These are phyloP conservation scores for Eretmocerus hayati DNA, from an alignment of 2,888 invertebrate genomes.

Conservation along the genomic window DNA sequence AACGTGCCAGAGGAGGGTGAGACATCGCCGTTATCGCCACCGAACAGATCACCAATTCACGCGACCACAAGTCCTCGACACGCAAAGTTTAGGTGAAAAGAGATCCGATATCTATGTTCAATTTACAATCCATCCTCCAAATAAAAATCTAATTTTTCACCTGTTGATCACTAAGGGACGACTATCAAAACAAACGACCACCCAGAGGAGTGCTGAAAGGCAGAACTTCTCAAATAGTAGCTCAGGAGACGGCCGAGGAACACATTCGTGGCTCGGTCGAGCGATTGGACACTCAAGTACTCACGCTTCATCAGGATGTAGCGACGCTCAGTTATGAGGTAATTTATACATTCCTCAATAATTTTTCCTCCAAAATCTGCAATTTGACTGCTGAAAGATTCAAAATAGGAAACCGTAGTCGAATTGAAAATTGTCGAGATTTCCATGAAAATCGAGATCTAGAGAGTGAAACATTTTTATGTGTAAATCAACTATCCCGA, in stretches of 20 bases:
- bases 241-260: slow-evolving; percentile 38
- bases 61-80: slow-evolving; percentile 58
- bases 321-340: slow-evolving; percentile 78
- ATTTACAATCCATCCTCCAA: neutral
- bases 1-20: slow-evolving; percentile 69
- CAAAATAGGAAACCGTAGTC: too few relatives aligned
- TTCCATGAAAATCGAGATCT: too few relatives aligned
- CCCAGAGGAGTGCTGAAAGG: slow-evolving; percentile 33
- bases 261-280: slow-evolving; percentile 54
- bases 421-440: too few relatives aligned
- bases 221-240: slow-evolving; percentile 31
- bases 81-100: slow-evolving; percentile 54
- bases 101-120: neutral
- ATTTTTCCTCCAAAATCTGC: neutral
- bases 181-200: slow-evolving; percentile 31
- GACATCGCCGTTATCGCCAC: slow-evolving; percentile 58
- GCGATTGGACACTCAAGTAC: slow-evolving; percentile 73
- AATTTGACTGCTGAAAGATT: too few relatives aligned
- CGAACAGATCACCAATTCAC: slow-evolving; percentile 54
- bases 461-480: too few relatives aligned
- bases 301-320: slow-evolving; percentile 77
- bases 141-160: neutral
- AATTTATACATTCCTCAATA: neutral
- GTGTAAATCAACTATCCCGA: too few relatives aligned
- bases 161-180: slow-evolving; percentile 29